These are phyloP conservation scores for Nettapus auritus DNA, from an alignment of 2,113 vertebrate genomes.

Conservation along the genomic window DNA sequence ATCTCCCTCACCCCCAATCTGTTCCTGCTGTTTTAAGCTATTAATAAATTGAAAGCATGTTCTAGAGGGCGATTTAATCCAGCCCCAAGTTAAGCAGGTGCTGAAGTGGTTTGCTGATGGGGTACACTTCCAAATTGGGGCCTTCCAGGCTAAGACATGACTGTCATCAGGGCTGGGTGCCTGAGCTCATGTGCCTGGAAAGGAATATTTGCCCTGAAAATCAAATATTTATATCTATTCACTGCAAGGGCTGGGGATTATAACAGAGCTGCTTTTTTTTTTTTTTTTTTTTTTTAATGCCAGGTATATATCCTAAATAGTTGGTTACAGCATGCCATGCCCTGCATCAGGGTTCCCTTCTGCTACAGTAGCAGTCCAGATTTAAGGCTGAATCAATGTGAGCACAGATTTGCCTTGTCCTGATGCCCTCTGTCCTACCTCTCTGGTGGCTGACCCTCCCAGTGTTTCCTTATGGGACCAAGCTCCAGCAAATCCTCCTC, in stretches of 20 bases:
- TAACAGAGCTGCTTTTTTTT: neutral
- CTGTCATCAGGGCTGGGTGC: neutral
- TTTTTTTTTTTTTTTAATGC: neutral
- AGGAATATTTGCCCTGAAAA: neutral
- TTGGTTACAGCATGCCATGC: fast-evolving
- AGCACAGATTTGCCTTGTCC: fast-evolving
- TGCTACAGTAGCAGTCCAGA: fast-evolving
- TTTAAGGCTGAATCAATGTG: neutral
- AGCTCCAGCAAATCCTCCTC: neutral
- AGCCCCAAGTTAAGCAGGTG: slow-evolving; percentile 48
- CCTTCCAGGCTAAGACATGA: neutral
- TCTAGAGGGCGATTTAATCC: neutral
- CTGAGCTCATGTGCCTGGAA: fast-evolving
- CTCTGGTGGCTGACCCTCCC: neutral
- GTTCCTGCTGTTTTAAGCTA: slow-evolving; percentile 1
- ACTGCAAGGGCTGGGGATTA: neutral
- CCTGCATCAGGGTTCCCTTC: neutral
- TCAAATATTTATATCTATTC: neutral
- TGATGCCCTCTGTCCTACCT: fast-evolving
- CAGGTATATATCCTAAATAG: fast-evolving
- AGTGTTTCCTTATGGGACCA: neutral
- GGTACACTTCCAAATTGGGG: neutral
- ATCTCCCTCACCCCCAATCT: neutral
- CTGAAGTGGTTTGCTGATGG: slow-evolving; percentile 34
- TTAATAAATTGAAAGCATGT: slow-evolving; percentile 46